phyloP scores from a whole-genome alignment of 2,113 vertebrate species.

The Paedocypris sp. region DNA sequence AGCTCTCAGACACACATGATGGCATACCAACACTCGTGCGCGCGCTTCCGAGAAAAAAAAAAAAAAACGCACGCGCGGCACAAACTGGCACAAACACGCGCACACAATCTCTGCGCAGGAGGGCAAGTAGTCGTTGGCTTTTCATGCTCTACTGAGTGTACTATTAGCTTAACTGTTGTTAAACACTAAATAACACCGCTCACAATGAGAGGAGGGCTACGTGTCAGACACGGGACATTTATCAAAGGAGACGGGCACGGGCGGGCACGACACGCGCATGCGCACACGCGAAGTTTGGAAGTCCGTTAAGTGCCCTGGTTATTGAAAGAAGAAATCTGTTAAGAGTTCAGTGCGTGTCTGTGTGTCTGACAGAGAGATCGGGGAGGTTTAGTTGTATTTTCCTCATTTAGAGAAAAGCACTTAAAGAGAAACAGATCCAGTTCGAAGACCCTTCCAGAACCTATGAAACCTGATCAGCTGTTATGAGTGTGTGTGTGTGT shows the following conservation, averaged over 20 bases:
- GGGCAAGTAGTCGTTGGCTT: constrained; percentile 5
- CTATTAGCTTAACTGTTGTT: constrained; percentile 14
- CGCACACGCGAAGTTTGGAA: neutral
- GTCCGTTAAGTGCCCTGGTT: no score
- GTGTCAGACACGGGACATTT: neutral
- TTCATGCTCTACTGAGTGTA: constrained; percentile 8
- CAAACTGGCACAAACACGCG: neutral
- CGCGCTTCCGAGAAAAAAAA: neutral
- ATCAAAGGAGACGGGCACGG: neutral
- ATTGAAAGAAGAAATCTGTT: neutral
- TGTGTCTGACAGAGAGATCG: neutral
- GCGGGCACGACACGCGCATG: neutral
- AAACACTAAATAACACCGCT: constrained; percentile 7
- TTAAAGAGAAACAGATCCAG: constrained; percentile 12
- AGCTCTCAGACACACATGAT: constrained; percentile 3
- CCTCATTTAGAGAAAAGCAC: neutral
- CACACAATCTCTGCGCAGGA: neutral
- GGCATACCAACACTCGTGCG: neutral
- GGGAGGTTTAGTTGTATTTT: neutral
- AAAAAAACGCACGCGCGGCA: neutral
- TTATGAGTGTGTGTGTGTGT: neutral
- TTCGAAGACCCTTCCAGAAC: neutral
- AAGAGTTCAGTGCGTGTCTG: neutral
- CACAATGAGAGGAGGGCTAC: constrained; percentile 16
- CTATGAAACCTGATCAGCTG: neutral